Evolutionary conservation across 2,888 invertebrate genomes (phyloP).

Genomic region (Calliopum simillimum): DNA sequence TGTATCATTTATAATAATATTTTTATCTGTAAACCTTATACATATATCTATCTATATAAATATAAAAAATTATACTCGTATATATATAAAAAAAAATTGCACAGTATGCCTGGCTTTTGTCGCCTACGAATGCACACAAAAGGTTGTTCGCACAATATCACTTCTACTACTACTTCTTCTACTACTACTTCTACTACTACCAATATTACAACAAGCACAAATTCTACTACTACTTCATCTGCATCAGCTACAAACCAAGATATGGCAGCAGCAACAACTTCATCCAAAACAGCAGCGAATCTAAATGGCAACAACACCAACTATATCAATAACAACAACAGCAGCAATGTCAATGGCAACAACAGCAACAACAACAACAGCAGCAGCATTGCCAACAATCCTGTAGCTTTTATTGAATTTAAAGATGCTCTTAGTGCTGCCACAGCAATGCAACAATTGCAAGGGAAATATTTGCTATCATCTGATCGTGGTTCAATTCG

Average conservation of each 20-base stretch:
- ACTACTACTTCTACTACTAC: constrained; percentile 56
- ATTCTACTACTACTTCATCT: constrained; percentile 53
- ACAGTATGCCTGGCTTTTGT: constrained; percentile 98
- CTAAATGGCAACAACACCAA: constrained; percentile 71
- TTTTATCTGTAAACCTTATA: constrained; percentile 30
- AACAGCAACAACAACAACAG: constrained; percentile 46
- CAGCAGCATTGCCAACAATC: constrained; percentile 69
- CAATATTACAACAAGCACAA: constrained; percentile 57
- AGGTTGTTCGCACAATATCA: constrained; percentile 73
- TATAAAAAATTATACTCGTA: constrained; percentile 40
- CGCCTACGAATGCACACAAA: constrained; percentile 95
- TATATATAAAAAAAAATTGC: constrained; percentile 55
- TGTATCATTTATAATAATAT: constrained; percentile 7
- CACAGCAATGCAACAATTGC: constrained; percentile 92
- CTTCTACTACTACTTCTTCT: constrained; percentile 63
- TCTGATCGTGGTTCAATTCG: constrained; percentile 97
- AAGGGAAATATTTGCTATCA: constrained; percentile 95
- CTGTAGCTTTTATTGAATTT: constrained; percentile 99
- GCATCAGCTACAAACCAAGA: constrained; percentile 43
- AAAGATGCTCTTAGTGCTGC: constrained; percentile 91
- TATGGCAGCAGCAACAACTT: constrained; percentile 40
- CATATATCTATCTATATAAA: constrained; percentile 35
- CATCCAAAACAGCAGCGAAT: constrained; percentile 24
- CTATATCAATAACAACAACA: constrained; percentile 38
- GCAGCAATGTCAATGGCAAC: constrained; percentile 42